Evolutionary conservation across 2,888 invertebrate species (phyloP), one percentile per base, ranked within the genome.

Genomic region (Halocaridina rubra): DNA sequence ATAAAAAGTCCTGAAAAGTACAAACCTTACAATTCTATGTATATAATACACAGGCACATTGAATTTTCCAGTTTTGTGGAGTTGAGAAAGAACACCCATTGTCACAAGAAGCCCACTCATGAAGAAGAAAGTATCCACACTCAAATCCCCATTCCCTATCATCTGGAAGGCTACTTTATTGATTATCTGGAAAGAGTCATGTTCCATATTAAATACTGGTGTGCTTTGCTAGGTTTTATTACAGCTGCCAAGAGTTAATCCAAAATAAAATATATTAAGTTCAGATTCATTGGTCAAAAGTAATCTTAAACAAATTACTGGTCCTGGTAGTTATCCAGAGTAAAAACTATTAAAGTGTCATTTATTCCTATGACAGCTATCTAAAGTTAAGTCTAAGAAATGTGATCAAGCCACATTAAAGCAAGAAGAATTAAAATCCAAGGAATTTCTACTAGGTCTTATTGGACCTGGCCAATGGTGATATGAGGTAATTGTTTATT

Each of bases 81-180:
- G 24, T n/a, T 71, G 27, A 1, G 19, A 39, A 27, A 86, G 16
- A 24, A 86, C 7, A 3, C 69, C 61, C 3, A 72, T 10, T 22
- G 74, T 75, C n/a, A 81, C 75, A 33, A 86, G 82, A 13, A 82
- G 69, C 30, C 86, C 86, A 16, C 81, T 78, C 61, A 86, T 75
- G 32, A 79, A 57, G 76, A 86, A 82, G 53, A 86, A 86, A 3
- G 86, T 82, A 80, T 86, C 86, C 61, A 86, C 86, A 8, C 78
- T 78, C 46, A 57, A 19, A 61, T 82, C 79, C 2, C 74, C 86
- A 30, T 78, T 86, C 27, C 53, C 67, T 24, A 86, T 71, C 1
- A 82, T 67, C 61, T 86, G 86, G 24, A 80, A 75, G 0, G 22
- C 27, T 13, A 57, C 59, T 3, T 27, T 32, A 19, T 79, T 57